These are phyloP conservation scores for Ophiodon elongatus DNA, from an alignment of 2,113 vertebrate genomes.

Conservation along the genomic window DNA sequence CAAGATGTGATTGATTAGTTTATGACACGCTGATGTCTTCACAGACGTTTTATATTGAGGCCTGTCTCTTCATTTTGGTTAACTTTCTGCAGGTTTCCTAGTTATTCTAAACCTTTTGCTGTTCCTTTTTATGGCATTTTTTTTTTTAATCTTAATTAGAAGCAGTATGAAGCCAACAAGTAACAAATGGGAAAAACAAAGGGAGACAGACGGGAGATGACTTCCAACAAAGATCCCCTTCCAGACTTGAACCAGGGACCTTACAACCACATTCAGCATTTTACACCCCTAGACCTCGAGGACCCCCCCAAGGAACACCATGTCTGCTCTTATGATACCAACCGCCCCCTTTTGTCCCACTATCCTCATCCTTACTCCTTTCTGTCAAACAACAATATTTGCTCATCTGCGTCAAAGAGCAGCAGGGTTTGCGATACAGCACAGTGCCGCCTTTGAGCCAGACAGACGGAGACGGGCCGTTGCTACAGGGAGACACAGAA, in stretches of 20 bases:
- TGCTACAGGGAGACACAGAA: constrained; percentile 41
- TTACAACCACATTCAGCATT: background rate
- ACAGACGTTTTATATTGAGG: background rate
- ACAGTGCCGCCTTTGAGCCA: constrained; percentile 74
- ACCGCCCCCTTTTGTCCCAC: constrained; percentile 34
- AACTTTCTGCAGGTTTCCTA: background rate
- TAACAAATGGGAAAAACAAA: background rate
- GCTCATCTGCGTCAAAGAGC: constrained; percentile 79
- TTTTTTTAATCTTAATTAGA: background rate
- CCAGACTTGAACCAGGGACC: background rate
- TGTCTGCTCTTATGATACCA: background rate
- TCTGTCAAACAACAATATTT: constrained; percentile 81
- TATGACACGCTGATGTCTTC: background rate
- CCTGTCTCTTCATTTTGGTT: background rate
- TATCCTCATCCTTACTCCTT: constrained; percentile 50
- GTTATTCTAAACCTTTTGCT: background rate
- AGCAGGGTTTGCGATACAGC: constrained; percentile 65
- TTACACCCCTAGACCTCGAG: background rate
- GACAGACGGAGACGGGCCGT: constrained; percentile 45
- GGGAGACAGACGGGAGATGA: background rate
- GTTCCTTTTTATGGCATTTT: background rate
- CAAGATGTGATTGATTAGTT: background rate
- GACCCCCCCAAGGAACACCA: background rate
- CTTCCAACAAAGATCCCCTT: background rate
- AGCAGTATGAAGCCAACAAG: background rate